These are phyloP conservation scores for Triplophysa bombifrons DNA, from an alignment of 2,797 vertebrate genomes.

Conservation along the genomic window DNA sequence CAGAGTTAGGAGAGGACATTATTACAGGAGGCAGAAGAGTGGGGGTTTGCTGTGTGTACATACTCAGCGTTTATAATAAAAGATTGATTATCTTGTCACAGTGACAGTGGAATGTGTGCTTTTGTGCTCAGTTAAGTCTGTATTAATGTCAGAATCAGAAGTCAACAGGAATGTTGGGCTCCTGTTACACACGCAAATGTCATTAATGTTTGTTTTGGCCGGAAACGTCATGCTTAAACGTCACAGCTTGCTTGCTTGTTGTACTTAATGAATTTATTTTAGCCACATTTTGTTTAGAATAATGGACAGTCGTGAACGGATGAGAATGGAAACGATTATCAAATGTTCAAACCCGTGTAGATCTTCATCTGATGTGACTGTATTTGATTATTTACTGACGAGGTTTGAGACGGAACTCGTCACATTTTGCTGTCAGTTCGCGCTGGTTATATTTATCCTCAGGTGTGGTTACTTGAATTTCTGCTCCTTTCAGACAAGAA, in stretches of 20 bases:
- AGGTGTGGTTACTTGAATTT: not conserved
- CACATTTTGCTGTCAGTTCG: no score
- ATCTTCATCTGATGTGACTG: no score
- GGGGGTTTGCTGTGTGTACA: conserved; percentile 4
- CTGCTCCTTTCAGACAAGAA: not conserved
- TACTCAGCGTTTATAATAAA: not conserved
- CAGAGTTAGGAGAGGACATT: not conserved
- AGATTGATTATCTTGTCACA: not conserved
- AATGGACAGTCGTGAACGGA: not conserved
- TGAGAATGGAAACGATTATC: no score
- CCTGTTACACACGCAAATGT: not conserved
- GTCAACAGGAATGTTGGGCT: not conserved
- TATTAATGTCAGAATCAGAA: not conserved
- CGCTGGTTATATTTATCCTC: no score
- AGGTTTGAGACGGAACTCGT: no score
- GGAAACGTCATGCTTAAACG: not conserved
- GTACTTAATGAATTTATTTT: not conserved
- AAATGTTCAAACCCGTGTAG: no score
- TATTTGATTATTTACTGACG: no score
- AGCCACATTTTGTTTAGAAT: not conserved
- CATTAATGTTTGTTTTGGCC: not conserved
- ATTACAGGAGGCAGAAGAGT: not conserved
- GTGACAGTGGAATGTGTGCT: conserved; percentile 4
- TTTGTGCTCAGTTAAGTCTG: not conserved
- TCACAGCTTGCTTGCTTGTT: no score